Conservation (phyloP, 2,888 invertebrate genomes). For the Coenonympha arcania region DNA sequence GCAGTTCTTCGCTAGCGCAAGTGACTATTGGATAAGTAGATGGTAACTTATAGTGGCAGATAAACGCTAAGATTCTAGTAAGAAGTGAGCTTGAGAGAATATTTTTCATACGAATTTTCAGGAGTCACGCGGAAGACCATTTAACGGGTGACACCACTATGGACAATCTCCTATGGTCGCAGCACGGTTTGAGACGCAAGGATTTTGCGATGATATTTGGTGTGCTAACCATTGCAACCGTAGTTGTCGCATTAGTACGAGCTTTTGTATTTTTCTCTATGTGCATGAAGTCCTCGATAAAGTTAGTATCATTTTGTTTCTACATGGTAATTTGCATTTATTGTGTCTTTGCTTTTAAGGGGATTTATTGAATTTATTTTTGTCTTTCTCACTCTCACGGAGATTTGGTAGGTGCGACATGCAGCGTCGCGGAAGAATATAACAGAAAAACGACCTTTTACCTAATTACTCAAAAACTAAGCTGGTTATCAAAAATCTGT, state of each 20-base stretch:
- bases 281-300: constrained; percentile 79
- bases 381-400: too few relatives aligned
- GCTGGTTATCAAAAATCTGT: too few relatives aligned
- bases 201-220: constrained; percentile 70
- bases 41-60: too few relatives aligned
- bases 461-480: too few relatives aligned
- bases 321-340: neutral
- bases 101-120: constrained; percentile 27
- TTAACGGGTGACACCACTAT: constrained; percentile 58
- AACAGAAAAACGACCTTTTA: too few relatives aligned
- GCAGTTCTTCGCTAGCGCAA: constrained; percentile 69
- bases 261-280: constrained; percentile 78
- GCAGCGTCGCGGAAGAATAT: too few relatives aligned
- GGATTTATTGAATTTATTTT: too few relatives aligned
- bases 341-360: too few relatives aligned
- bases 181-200: constrained; percentile 48
- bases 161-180: constrained; percentile 54
- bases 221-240: constrained; percentile 69
- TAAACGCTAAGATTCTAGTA: neutral
- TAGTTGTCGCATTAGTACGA: constrained; percentile 75
- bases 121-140: constrained; percentile 61
- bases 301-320: constrained; percentile 39
- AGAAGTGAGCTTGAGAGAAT: neutral
- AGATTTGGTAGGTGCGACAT: too few relatives aligned
- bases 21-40: constrained; percentile 65